These are phyloP conservation scores for Anas bahamensis DNA, from an alignment of 2,797 vertebrate species.

Conservation along the genomic window DNA sequence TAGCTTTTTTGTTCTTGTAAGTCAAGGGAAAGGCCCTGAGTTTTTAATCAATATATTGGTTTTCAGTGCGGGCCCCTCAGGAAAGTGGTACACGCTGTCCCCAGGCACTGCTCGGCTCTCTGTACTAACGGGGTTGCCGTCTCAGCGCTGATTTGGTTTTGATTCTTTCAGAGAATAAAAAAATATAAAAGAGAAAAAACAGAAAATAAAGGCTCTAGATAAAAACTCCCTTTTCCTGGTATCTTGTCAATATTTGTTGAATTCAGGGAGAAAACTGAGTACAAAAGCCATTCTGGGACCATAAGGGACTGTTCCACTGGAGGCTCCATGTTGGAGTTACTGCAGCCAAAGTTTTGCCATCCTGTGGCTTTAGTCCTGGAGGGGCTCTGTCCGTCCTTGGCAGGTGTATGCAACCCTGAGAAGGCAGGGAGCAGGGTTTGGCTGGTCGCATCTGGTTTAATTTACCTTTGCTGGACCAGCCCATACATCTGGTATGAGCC, in stretches of 20 bases:
- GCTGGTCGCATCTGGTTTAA: neutral
- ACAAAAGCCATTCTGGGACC: neutral
- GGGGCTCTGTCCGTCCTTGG: neutral
- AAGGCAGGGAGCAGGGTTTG: neutral
- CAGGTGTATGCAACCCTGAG: neutral
- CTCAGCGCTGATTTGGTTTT: neutral
- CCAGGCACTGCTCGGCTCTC: neutral
- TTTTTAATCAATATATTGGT: neutral
- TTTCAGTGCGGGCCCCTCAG: neutral
- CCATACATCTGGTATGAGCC: neutral
- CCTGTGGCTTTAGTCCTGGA: neutral
- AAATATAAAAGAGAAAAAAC: too few species aligned
- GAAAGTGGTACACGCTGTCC: accelerated
- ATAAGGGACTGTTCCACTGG: neutral
- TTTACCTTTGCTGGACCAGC: neutral
- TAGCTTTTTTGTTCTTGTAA: neutral
- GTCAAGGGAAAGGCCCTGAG: neutral
- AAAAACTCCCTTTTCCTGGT: neutral
- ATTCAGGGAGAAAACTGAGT: neutral
- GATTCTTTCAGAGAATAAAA: neutral
- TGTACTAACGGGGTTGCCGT: neutral
- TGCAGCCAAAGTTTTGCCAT: neutral
- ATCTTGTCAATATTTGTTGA: neutral
- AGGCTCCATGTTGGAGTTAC: neutral
- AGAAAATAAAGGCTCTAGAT: neutral